Evolutionary conservation across 1,140 invertebrate species (phyloP).

Genomic region (Neodiprion virginianus): DNA sequence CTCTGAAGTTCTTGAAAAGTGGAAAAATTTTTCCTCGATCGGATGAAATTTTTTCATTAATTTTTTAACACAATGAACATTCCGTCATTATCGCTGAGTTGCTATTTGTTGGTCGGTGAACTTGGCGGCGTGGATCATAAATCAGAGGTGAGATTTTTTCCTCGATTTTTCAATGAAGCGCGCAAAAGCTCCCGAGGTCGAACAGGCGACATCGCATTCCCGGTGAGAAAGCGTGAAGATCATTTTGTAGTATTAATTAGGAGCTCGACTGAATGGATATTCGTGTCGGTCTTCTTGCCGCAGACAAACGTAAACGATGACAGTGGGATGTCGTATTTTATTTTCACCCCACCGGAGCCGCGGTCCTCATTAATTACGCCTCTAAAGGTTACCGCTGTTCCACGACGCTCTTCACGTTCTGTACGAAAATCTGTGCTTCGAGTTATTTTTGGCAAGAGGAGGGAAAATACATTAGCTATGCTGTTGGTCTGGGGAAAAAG

Average conservation of each 20-base stretch:
- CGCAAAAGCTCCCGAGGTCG: no score
- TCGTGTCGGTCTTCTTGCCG: not conserved
- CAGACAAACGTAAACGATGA: conserved; percentile 5
- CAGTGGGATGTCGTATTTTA: not conserved
- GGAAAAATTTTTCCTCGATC: no score
- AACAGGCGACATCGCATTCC: no score
- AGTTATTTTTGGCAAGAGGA: conserved; percentile 16
- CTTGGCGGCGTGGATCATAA: no score
- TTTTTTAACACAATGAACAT: no score
- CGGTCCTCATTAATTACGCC: conserved; percentile 9
- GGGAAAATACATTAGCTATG: not conserved
- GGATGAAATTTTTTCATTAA: no score
- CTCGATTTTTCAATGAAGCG: no score
- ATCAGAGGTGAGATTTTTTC: no score
- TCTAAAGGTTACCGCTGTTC: not conserved
- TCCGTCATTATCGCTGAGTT: no score
- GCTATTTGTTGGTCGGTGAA: no score
- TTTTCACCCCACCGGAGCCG: not conserved
- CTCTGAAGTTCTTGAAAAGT: no score
- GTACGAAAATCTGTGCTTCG: conserved; percentile 15
- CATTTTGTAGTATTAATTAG: conserved; percentile 1
- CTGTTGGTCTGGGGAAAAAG: not conserved
- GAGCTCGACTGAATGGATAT: not conserved
- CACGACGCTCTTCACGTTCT: not conserved
- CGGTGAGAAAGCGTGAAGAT: not conserved